phyloP scores from a whole-genome alignment of 2,797 vertebrate genomes.

The Betta splendens region DNA sequence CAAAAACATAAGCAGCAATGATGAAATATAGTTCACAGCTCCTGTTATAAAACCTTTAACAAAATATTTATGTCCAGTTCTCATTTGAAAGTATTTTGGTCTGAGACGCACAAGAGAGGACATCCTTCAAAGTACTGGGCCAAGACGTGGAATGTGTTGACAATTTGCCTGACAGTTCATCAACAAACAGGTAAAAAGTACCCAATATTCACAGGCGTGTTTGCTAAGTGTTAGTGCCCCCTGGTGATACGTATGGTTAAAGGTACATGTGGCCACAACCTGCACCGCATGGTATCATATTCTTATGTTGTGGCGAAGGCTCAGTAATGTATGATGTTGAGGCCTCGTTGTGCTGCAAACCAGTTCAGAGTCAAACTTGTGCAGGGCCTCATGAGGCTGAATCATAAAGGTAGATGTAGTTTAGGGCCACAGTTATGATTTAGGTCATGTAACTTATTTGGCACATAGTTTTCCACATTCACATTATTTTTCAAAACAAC shows the following conservation, averaged over 20 bases:
- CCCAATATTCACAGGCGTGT: background rate
- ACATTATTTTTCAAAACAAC: background rate
- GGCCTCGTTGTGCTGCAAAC: background rate
- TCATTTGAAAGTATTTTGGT: too few species aligned
- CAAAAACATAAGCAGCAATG: too few species aligned
- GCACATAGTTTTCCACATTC: too few species aligned
- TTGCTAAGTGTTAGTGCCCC: conserved; percentile 10
- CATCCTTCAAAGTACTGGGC: too few species aligned
- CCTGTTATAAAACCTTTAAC: too few species aligned
- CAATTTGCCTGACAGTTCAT: background rate
- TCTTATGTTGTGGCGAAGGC: conserved; percentile 6
- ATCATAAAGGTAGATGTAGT: background rate
- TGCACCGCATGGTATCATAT: conserved; percentile 5
- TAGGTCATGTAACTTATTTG: too few species aligned
- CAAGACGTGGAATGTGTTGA: too few species aligned
- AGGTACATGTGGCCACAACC: background rate
- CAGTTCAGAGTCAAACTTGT: background rate
- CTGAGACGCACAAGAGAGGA: too few species aligned
- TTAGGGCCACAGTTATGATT: background rate
- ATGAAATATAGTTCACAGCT: too few species aligned
- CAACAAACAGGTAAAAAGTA: background rate
- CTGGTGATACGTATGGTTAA: conserved; percentile 8
- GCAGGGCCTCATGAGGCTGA: background rate
- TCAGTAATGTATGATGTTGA: background rate
- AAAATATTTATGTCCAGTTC: too few species aligned